Evolutionary conservation across 2,113 vertebrate species (phyloP).

Genomic region (Chaetodon trifascialis): DNA sequence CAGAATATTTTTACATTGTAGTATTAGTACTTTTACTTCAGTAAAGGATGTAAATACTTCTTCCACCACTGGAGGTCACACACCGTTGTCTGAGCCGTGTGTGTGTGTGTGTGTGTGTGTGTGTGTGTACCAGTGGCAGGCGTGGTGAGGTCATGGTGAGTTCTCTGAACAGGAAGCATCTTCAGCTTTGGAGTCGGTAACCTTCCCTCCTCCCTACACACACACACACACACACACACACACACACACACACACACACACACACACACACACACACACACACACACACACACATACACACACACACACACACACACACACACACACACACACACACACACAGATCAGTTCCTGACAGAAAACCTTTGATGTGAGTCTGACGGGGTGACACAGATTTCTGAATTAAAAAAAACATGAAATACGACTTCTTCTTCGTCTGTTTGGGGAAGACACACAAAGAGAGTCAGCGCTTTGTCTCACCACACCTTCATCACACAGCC

Average conservation of each 20-base stretch:
- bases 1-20: too few relatives aligned
- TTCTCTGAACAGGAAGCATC: constrained; percentile 68
- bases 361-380: constrained; percentile 5
- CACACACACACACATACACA: background rate
- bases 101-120: constrained; percentile 31
- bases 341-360: constrained; percentile 2
- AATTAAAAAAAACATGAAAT: too few relatives aligned
- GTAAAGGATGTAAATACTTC: too few relatives aligned
- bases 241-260: constrained; percentile 7
- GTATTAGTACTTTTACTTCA: too few relatives aligned
- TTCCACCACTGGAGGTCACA: too few relatives aligned
- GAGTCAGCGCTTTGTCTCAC: too few relatives aligned
- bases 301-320: constrained; percentile 15
- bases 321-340: background rate
- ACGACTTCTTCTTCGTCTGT: too few relatives aligned
- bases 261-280: constrained; percentile 17
- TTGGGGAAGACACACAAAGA: too few relatives aligned
- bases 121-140: constrained; percentile 64
- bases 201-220: constrained; percentile 64
- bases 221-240: constrained; percentile 5
- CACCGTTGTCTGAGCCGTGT: background rate
- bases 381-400: constrained; percentile 2
- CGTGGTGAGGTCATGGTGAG: constrained; percentile 74
- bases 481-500: too few relatives aligned
- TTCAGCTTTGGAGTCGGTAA: constrained; percentile 66